phyloP scores from a whole-genome alignment of 2,888 invertebrate species.

The Stenodema calcarata region DNA sequence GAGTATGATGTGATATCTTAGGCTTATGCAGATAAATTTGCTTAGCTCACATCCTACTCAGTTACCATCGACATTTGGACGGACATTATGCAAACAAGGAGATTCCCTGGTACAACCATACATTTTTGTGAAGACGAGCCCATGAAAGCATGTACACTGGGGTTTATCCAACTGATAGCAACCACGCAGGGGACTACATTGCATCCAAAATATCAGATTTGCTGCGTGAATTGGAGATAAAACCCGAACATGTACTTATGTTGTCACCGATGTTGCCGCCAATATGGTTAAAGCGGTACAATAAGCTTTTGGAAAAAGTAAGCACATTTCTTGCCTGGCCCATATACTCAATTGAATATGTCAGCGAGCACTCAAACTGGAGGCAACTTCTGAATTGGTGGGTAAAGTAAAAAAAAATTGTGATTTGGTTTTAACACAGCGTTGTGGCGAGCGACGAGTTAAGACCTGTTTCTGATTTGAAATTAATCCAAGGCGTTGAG shows the following conservation, averaged over 20 bases:
- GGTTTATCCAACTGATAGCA: conserved; percentile 57
- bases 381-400: neutral
- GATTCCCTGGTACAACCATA: conserved; percentile 58
- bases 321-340: conserved; percentile 60
- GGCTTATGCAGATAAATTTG: no score
- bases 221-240: conserved; percentile 57
- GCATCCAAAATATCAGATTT: conserved; percentile 57
- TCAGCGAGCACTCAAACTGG: conserved; percentile 50
- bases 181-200: conserved; percentile 59
- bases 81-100: conserved; percentile 5
- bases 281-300: conserved; percentile 59
- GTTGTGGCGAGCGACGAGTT: conserved; percentile 50
- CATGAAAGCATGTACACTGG: conserved; percentile 6
- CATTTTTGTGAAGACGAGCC: conserved; percentile 56
- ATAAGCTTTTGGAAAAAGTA: conserved; percentile 58
- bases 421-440: conserved; percentile 53
- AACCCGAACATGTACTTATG: conserved; percentile 56
- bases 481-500: conserved; percentile 53
- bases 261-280: conserved; percentile 57
- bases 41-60: no score
- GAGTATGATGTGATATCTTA: no score
- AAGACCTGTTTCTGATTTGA: neutral
- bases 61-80: no score
- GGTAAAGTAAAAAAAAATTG: conserved; percentile 37
- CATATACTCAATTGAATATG: conserved; percentile 59